Conservation (phyloP, 2,113 vertebrate species). For the Gobius niger region DNA sequence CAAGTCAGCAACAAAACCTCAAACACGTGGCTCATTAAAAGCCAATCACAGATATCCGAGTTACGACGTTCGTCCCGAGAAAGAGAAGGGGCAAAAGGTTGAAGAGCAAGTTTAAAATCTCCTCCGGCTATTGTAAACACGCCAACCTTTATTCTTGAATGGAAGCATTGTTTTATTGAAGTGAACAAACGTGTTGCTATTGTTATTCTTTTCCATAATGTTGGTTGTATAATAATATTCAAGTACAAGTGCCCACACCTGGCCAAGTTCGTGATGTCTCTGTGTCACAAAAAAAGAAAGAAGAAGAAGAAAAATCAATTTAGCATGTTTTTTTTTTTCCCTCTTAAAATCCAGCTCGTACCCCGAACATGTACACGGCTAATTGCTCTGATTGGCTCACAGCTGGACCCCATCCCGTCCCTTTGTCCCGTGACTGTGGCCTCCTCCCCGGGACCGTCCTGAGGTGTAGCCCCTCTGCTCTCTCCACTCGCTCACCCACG, state of each 20-base stretch:
- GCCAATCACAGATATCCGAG: not conserved
- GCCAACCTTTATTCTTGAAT: too few relatives aligned
- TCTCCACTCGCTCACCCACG: constrained; percentile 52
- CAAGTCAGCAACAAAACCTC: not conserved
- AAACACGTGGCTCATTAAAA: not conserved
- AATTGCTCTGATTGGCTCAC: not conserved
- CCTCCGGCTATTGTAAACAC: too few relatives aligned
- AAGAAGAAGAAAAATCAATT: too few relatives aligned
- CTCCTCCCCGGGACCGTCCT: constrained; percentile 33
- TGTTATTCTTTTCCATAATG: too few relatives aligned
- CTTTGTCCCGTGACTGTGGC: constrained; percentile 24
- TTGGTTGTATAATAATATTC: too few relatives aligned
- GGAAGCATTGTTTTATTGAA: too few relatives aligned
- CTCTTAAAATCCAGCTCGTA: not conserved
- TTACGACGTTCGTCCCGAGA: not conserved
- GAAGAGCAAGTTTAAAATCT: too few relatives aligned
- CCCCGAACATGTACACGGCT: not conserved
- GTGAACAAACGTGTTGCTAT: too few relatives aligned
- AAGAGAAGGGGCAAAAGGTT: too few relatives aligned
- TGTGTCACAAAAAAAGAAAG: too few relatives aligned
- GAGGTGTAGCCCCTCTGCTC: constrained; percentile 47
- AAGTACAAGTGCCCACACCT: too few relatives aligned
- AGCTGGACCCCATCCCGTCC: constrained; percentile 22
- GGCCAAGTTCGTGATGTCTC: too few relatives aligned
- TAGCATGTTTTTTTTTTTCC: not conserved